phyloP scores from a whole-genome alignment of 2,113 vertebrate species.

The Mesoclemmys tuberculata region DNA sequence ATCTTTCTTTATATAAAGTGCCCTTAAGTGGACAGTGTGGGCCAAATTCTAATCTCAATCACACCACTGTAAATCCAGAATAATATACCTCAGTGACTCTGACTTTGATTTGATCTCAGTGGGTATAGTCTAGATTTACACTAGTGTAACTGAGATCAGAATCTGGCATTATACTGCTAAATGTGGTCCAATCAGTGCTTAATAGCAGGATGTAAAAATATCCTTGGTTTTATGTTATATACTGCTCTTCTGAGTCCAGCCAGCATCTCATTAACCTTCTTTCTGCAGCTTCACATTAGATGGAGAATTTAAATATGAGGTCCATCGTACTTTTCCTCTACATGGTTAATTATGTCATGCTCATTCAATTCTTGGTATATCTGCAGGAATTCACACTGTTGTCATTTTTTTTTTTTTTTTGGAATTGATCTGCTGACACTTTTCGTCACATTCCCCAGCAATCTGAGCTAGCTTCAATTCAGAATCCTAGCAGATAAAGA shows the following conservation, averaged over 20 bases:
- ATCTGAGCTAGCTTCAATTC: background rate
- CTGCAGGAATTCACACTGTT: background rate
- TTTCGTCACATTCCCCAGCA: background rate
- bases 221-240: background rate
- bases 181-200: background rate
- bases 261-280: background rate
- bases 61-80: background rate
- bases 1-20: background rate
- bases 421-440: background rate
- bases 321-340: background rate
- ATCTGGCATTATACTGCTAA: background rate
- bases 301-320: background rate
- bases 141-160: background rate
- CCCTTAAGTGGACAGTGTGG: background rate
- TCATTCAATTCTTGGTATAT: background rate
- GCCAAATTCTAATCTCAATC: conserved; percentile 23
- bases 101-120: conserved; percentile 26
- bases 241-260: background rate
- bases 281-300: background rate
- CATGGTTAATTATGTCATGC: background rate
- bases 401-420: background rate
- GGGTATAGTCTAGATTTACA: conserved; percentile 19
- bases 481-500: background rate
- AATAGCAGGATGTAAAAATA: background rate
- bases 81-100: background rate